Conservation (phyloP, 2,113 vertebrate genomes). For the Sterna hirundo region DNA sequence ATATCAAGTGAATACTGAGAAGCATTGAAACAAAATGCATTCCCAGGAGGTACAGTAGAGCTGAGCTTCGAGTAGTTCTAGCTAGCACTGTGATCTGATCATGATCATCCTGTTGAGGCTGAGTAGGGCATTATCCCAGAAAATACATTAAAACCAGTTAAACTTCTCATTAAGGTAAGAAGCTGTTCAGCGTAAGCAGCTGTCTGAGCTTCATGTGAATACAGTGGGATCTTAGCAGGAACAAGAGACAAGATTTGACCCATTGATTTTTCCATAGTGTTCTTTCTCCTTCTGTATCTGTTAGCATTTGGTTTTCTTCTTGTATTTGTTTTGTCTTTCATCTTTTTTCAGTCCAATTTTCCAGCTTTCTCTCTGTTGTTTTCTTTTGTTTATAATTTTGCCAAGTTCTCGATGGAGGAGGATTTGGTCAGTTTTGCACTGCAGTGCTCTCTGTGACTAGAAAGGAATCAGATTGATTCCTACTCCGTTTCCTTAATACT, state of each 20-base stretch:
- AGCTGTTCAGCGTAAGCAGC: neutral
- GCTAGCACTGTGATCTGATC: neutral
- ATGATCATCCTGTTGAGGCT: neutral
- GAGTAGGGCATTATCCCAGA: neutral
- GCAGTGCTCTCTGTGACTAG: neutral
- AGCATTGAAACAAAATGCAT: neutral
- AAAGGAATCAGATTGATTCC: neutral
- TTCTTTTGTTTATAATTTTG: neutral
- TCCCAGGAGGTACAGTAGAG: neutral
- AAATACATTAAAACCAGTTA: neutral
- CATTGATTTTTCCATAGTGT: neutral
- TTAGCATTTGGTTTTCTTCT: neutral
- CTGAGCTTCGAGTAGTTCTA: neutral
- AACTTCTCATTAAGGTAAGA: neutral
- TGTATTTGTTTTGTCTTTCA: neutral
- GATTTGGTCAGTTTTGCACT: neutral
- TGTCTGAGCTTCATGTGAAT: neutral
- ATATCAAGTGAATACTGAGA: neutral
- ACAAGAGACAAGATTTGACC: neutral
- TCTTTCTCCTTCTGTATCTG: neutral
- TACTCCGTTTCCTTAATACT: neutral
- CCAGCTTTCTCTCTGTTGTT: neutral
- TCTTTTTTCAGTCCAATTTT: neutral
- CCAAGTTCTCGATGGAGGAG: neutral
- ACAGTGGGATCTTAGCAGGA: neutral